Base-by-base conservation (phyloP, 2,113 vertebrate genomes). In the Phylloscopus trochilus region DNA sequence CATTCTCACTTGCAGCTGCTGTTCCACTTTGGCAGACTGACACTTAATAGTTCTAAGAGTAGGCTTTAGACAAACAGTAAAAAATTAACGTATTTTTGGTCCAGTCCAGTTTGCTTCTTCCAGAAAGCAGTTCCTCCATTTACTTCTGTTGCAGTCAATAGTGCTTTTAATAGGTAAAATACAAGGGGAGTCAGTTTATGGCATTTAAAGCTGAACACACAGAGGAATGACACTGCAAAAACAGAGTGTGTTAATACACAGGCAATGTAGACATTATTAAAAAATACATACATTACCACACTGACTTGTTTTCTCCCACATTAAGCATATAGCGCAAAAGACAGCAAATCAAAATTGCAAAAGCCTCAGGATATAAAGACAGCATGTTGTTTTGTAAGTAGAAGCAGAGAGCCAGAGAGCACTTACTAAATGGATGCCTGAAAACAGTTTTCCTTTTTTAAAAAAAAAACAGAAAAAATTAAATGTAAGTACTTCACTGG, bases 341-440 rank as follows among this genome's bases (percentile, higher is more conserved):
- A 88, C 0, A 73, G 58, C 12, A 84, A 94, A 89, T 81, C 56
- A 92, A 95, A 93, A 86, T 47, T 72, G 47, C 79, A 87, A 86
- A 86, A 93, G 73, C 86, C 82, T 87, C 66, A 88, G 90, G 76
- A 95, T 69, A 93, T 27, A 67, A 79, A 74, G n/a, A 68, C 59
- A 88, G 35, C 20, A 53, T 26, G 35, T 37, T 90, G 83, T 67
- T 90, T 87, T 82, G 6, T 55, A 92, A 91, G 90, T 31, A 87
- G 55, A 79, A 73, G 53, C 59, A 86, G 59, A 89, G 58, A 93
- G 69, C 31, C 64, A 95, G 88, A 94, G 37, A 80, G 51, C 72
- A 83, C 87, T 93, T 88, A 91, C 53, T 93, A 95, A 97, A 95
- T 82, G 66, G 89, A 95, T 91, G 62, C 80, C 75, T 80, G 62